phyloP scores from a whole-genome alignment of 2,888 invertebrate genomes.

The Tetragnatha montana region DNA sequence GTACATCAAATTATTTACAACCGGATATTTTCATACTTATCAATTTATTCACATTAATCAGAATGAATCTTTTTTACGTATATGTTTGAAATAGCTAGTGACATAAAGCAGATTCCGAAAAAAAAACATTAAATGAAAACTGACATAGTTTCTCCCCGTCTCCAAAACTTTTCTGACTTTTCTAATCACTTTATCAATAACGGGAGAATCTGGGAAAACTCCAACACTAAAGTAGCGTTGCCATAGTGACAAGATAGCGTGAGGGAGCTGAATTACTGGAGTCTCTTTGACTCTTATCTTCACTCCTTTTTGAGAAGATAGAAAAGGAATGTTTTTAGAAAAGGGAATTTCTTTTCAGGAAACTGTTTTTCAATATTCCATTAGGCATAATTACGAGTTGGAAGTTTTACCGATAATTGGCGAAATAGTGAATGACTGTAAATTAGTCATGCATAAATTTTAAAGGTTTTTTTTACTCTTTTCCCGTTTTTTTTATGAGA shows the following conservation, averaged over 20 bases:
- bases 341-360: background rate
- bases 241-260: background rate
- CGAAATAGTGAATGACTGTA: no score
- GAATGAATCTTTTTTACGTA: no score
- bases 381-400: no score
- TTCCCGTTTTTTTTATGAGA: no score
- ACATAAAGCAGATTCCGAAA: background rate
- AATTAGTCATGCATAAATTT: no score
- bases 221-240: constrained; percentile 3
- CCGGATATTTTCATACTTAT: no score
- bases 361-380: no score
- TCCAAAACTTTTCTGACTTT: background rate
- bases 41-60: no score
- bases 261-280: background rate
- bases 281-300: background rate
- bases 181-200: background rate
- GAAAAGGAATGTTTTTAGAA: background rate
- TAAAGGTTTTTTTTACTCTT: no score
- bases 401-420: no score
- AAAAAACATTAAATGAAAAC: background rate
- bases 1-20: no score
- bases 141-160: background rate
- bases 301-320: background rate
- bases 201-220: background rate
- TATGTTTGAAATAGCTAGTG: background rate